Conservation (phyloP, 2,888 invertebrate species). For the Nycteola revayana region DNA sequence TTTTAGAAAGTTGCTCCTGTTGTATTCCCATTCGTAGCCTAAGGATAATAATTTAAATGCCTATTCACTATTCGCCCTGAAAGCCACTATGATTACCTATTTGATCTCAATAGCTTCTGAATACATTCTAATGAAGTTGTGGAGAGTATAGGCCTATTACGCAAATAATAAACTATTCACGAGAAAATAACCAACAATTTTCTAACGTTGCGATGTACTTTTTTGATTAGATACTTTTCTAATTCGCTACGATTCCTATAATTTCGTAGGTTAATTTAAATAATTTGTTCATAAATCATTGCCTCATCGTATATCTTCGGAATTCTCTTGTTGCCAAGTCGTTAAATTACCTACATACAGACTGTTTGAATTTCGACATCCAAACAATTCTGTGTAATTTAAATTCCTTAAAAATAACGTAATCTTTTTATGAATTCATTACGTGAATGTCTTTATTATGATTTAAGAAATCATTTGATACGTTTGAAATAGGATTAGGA, state of each 20-base stretch:
- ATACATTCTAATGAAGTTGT: slow-evolving; percentile 30
- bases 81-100: slow-evolving; percentile 28
- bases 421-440: too few species aligned
- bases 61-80: slow-evolving; percentile 26
- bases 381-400: too few species aligned
- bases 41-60: slow-evolving; percentile 28
- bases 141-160: slow-evolving; percentile 21
- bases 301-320: slow-evolving; percentile 8
- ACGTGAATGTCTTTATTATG: too few species aligned
- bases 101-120: slow-evolving; percentile 30
- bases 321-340: slow-evolving; percentile 7
- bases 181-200: slow-evolving; percentile 23
- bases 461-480: too few species aligned
- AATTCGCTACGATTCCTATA: slow-evolving; percentile 13
- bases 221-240: slow-evolving; percentile 21
- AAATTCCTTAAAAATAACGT: too few species aligned
- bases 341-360: too few species aligned
- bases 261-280: slow-evolving; percentile 10
- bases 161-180: slow-evolving; percentile 28
- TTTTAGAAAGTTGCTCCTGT: slow-evolving; percentile 49
- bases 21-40: slow-evolving; percentile 24
- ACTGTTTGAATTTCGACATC: too few species aligned
- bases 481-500: too few species aligned
- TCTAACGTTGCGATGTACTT: slow-evolving; percentile 9
- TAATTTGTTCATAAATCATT: slow-evolving; percentile 17